A percentile compares a stretch with the other conserved stretches of the same genome.
phyloP scores from a whole-genome alignment of 2,797 vertebrate genomes.

The Gorsachius magnificus region DNA sequence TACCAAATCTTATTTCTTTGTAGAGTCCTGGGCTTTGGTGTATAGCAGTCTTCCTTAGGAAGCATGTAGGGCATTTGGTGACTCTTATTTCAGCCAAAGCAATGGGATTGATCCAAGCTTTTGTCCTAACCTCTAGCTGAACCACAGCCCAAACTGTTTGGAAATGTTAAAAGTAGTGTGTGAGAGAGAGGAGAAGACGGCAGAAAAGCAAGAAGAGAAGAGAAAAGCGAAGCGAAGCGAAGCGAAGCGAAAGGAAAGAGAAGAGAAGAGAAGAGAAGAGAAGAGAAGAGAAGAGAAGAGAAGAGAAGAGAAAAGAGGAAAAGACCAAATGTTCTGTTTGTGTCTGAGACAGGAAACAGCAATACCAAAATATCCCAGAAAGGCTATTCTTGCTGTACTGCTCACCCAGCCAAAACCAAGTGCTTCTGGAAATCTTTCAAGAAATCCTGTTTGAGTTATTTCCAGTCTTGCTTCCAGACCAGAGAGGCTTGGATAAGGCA shows the following conservation, averaged over 20 bases:
- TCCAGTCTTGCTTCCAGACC: slow-evolving; percentile 36
- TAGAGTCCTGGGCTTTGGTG: neutral
- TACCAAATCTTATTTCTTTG: neutral
- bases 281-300: neutral
- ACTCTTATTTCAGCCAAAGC: neutral
- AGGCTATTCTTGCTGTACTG: slow-evolving; percentile 32
- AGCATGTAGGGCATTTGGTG: neutral
- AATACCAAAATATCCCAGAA: slow-evolving; percentile 11
- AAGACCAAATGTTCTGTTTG: neutral
- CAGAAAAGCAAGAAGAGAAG: neutral
- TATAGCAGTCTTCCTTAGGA: neutral
- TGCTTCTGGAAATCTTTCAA: slow-evolving; percentile 58
- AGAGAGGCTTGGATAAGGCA: neutral
- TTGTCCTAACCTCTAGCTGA: neutral
- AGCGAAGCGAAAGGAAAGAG: neutral
- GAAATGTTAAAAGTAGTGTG: neutral
- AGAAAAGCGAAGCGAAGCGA: rapidly evolving
- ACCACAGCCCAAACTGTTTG: neutral
- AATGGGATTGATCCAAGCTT: neutral
- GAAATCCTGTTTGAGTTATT: slow-evolving; percentile 34
- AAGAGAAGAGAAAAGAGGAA: neutral
- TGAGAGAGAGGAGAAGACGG: neutral
- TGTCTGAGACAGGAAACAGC: slow-evolving; percentile 1
- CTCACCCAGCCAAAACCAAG: slow-evolving; percentile 40
- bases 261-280: neutral